Conservation (phyloP, 37 sponge, comb jelly and placozoan species). For the Spongilla lacustris region DNA sequence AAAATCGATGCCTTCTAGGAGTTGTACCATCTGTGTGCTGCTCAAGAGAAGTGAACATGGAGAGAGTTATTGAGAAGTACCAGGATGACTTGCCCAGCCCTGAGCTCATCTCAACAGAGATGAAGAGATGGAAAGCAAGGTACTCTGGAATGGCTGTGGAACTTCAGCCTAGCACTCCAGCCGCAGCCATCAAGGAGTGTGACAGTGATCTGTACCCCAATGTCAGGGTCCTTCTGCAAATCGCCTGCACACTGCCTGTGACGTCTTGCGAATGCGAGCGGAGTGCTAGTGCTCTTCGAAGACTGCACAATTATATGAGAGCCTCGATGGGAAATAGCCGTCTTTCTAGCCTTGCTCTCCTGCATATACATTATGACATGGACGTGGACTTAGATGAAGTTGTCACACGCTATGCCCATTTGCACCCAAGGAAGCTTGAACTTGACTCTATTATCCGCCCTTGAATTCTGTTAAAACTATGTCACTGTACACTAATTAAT, state of each 20-base stretch:
- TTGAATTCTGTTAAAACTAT: too few species aligned
- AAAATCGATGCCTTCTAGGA: constrained; percentile 26
- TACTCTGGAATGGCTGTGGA: constrained; percentile 2
- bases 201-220: constrained; percentile 25
- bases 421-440: too few species aligned
- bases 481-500: too few species aligned
- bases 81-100: constrained; percentile 35
- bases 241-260: constrained; percentile 50
- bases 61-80: constrained; percentile 4
- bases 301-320: constrained; percentile 47
- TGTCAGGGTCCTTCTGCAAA: constrained; percentile 11
- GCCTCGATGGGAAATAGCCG: constrained; percentile 36
- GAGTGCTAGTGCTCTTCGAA: constrained; percentile 47
- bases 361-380: too few species aligned
- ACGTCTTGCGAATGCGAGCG: constrained; percentile 59
- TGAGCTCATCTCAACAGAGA: constrained; percentile 22
- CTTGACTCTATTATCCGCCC: too few species aligned
- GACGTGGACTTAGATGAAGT: too few species aligned
- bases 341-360: too few species aligned
- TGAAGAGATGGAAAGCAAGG: constrained; percentile 28
- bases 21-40: constrained; percentile 33
- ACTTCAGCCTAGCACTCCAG: constrained; percentile 25
- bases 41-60: background rate
- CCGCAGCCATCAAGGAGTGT: constrained; percentile 31
- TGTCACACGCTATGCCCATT: too few species aligned